Evolutionary conservation across 2,113 vertebrate genomes (phyloP).

Genomic region (Anolis sagrei): DNA sequence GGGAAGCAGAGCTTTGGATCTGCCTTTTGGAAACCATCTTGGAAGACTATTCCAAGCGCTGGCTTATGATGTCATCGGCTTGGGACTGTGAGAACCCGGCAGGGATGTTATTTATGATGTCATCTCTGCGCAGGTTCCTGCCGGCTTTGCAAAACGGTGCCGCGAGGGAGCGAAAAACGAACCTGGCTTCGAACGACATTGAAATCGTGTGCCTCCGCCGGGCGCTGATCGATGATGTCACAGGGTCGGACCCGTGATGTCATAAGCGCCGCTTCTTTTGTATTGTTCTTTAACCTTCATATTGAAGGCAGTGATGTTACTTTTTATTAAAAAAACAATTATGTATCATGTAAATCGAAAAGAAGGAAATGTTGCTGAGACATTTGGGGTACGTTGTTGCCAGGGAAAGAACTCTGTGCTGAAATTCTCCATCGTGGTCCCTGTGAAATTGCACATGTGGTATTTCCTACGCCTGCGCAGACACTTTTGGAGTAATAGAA

Average conservation of each 20-base stretch:
- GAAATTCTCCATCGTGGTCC: no score
- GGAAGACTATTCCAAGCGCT: not conserved
- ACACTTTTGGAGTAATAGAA: no score
- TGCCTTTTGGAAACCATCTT: not conserved
- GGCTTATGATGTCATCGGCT: not conserved
- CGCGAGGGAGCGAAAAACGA: no score
- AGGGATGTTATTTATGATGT: not conserved
- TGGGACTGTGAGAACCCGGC: not conserved
- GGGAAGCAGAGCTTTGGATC: not conserved
- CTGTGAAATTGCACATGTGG: no score
- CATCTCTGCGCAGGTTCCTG: no score
- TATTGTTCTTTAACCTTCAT: slow-evolving; percentile 25
- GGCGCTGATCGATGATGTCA: not conserved
- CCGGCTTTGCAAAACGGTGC: no score
- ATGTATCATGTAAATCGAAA: slow-evolving; percentile 15
- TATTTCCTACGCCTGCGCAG: no score
- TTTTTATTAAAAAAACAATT: slow-evolving; percentile 24
- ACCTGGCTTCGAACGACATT: not conserved
- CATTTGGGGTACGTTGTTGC: no score
- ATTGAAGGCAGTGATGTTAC: slow-evolving; percentile 34
- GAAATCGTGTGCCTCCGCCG: not conserved
- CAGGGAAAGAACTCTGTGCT: no score
- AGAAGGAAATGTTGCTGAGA: not conserved
- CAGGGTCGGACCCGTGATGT: not conserved
- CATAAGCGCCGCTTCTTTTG: not conserved